phyloP scores from a whole-genome alignment of 2,797 vertebrate genomes.

The Mastacembelus armatus region DNA sequence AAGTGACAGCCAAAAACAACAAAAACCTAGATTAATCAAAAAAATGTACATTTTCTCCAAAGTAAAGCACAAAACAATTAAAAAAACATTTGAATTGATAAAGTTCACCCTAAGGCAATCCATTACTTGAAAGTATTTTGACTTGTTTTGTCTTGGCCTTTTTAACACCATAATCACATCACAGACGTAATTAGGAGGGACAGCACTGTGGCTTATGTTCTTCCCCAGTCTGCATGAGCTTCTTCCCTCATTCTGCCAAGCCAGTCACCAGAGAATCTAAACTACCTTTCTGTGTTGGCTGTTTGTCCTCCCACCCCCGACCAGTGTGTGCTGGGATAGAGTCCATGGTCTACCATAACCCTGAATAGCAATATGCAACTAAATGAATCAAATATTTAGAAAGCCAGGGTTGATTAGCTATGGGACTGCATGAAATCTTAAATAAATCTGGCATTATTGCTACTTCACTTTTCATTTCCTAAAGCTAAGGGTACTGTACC shows the following conservation, averaged over 20 bases:
- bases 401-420: slow-evolving; percentile 1
- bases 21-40: not conserved
- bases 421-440: slow-evolving; percentile 6
- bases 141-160: slow-evolving; percentile 5
- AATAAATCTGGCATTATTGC: not conserved
- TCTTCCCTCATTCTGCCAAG: slow-evolving; percentile 31
- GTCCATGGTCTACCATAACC: slow-evolving; percentile 1
- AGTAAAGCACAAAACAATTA: not conserved
- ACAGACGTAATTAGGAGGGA: slow-evolving; percentile 25
- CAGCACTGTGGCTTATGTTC: slow-evolving; percentile 8
- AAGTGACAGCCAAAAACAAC: slow-evolving; percentile 3
- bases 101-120: not conserved
- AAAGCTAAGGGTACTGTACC: slow-evolving; percentile 11
- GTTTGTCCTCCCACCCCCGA: no score
- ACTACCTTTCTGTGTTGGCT: slow-evolving; percentile 27
- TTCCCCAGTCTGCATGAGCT: slow-evolving; percentile 16
- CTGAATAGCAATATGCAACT: slow-evolving; percentile 10
- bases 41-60: not conserved
- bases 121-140: slow-evolving; percentile 10
- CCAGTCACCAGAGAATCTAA: slow-evolving; percentile 38
- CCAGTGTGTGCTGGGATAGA: no score
- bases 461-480: slow-evolving; percentile 10
- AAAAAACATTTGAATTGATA: slow-evolving; percentile 6
- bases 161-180: slow-evolving; percentile 19
- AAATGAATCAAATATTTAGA: not conserved